phyloP scores from a whole-genome alignment of 2,888 invertebrate genomes.

The Myathropa florea region DNA sequence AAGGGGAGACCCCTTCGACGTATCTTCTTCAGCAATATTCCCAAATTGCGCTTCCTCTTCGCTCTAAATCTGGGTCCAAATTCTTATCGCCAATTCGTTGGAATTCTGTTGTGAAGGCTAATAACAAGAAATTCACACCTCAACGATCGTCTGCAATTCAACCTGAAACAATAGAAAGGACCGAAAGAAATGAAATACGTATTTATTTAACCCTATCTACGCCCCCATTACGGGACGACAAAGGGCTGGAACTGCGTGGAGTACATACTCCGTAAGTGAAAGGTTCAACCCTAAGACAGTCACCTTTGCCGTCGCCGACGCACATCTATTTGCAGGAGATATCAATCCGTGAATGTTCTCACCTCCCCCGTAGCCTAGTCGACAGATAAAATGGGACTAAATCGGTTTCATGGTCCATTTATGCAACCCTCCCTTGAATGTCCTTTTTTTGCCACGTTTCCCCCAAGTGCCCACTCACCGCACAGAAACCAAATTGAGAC shows the following conservation, averaged over 20 bases:
- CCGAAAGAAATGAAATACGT: neutral
- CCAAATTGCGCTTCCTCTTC: no score
- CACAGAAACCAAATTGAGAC: conserved; percentile 1
- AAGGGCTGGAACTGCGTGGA: neutral
- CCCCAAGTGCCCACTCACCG: neutral
- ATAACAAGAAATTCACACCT: neutral
- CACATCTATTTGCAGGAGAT: neutral
- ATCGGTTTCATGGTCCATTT: conserved; percentile 6
- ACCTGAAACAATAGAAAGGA: neutral
- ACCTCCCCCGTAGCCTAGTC: neutral
- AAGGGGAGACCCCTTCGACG: no score
- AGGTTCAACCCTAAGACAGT: neutral
- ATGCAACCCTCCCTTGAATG: neutral
- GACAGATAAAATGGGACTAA: conserved; percentile 13
- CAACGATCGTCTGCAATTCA: neutral
- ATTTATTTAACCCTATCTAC: neutral
- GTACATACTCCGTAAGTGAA: neutral
- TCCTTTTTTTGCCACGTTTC: neutral
- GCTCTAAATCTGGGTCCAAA: no score
- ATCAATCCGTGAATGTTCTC: conserved; percentile 3
- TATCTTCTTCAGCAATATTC: no score
- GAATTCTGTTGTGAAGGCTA: neutral
- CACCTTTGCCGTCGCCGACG: neutral
- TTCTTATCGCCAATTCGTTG: neutral
- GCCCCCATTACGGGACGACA: neutral